Conservation (phyloP, 2,113 vertebrate genomes). For the Puffinus mauretanicus region DNA sequence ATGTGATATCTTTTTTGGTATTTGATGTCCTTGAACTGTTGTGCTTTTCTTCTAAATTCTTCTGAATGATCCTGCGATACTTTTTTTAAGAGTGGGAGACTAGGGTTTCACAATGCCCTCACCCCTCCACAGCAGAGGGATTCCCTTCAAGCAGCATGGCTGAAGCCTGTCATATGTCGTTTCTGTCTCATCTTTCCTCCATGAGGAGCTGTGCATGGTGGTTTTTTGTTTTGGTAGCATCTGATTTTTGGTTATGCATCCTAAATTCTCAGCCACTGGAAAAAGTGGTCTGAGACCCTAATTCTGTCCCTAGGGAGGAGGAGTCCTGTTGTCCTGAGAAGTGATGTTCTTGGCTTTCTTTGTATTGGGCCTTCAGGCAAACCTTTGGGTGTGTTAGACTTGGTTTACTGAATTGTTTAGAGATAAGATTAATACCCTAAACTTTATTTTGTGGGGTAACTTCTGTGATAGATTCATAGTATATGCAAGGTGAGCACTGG, state of each 20-base stretch:
- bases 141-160: rapidly evolving
- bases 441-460: background rate
- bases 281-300: background rate
- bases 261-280: background rate
- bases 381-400: background rate
- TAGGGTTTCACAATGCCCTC: background rate
- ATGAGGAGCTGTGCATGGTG: rapidly evolving
- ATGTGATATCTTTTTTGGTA: background rate
- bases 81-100: background rate
- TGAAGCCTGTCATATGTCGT: rapidly evolving
- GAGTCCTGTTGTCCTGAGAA: background rate
- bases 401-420: rapidly evolving
- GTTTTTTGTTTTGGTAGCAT: background rate
- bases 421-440: background rate
- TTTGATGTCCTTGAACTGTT: background rate
- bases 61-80: background rate
- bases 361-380: background rate
- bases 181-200: background rate
- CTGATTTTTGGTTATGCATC: background rate
- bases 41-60: background rate
- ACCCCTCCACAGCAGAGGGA: background rate
- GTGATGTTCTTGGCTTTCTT: background rate
- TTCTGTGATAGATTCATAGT: background rate
- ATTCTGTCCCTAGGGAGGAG: background rate
- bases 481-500: background rate